Base-by-base conservation (phyloP, 2,797 vertebrate genomes). In the Muscicapa striata region DNA sequence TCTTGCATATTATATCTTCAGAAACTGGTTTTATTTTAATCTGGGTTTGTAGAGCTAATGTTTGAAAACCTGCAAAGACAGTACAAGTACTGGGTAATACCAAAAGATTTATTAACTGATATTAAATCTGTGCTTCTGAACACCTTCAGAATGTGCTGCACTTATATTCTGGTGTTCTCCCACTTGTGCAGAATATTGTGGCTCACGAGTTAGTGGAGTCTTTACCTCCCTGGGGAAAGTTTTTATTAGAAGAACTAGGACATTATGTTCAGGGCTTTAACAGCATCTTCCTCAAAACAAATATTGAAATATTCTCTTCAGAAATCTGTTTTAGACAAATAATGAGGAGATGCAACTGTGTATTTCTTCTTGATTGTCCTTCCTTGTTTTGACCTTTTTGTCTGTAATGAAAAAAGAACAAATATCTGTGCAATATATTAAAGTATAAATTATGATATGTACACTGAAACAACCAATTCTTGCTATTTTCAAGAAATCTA, bases 231-330 rank as follows among this genome's bases (percentile, higher is more conserved):
- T 49, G 72, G 94, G 96, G 94, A 95, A 97, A 95, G 91, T 95
- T 96, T 96, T 95, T 94, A 95, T 96, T 96, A 94, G 93, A 43
- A 92, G 90, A 96, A 94, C 78, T 83, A 74, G 89, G 88, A 91
- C 81, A 40, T 91, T 70, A 43, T 78, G 91, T 88, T 92, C 84
- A 11, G 66, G 81, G 80, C 84, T 96, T 17, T 83, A 87, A 61
- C 89, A 85, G 84, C 81, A 49, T 87, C 73, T 90, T 91, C 70
- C 83, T 68, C 77, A 74, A 79, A 84, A 63, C 67, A 84, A 94
- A 68, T 69, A 76, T 5, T 62, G 48, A 79, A 82, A 80, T 73
- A 82, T 1, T 77, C 27, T 77, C 62, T 70, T 88, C 82, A 88
- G 91, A 89, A 69, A 52, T 52, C 40, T 43, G 34, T 20, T 92